A percentile compares a stretch with the other conserved stretches of the same genome.
Evolutionary conservation across 1,140 invertebrate species (phyloP).

Genomic region (Caligus rogercresseyi): DNA sequence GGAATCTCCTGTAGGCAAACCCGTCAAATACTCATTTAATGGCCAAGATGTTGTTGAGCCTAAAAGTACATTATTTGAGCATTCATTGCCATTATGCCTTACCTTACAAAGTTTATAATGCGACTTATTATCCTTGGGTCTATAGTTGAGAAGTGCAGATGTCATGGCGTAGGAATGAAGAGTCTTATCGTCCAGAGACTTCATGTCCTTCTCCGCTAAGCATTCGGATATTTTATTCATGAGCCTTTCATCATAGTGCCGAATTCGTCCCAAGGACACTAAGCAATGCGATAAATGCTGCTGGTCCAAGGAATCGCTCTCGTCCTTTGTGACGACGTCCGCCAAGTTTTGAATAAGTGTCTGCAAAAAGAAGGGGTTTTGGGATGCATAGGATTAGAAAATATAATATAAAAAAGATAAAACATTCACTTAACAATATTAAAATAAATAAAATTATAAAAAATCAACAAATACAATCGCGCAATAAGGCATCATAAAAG

Average conservation of each 20-base stretch:
- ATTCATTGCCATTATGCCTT: no score
- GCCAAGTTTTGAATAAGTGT: background rate
- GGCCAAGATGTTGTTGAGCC: no score
- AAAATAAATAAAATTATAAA: no score
- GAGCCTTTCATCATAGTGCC: background rate
- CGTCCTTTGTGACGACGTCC: background rate
- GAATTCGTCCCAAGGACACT: background rate
- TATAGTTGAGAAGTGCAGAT: background rate
- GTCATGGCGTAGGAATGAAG: background rate
- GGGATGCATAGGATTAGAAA: no score
- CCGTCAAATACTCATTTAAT: no score
- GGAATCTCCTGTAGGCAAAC: no score
- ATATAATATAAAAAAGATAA: no score
- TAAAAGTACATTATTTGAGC: no score
- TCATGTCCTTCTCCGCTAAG: background rate
- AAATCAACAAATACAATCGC: no score
- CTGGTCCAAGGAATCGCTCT: background rate
- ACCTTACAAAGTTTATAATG: background rate
- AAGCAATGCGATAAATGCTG: background rate
- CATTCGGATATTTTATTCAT: background rate
- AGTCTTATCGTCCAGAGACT: background rate
- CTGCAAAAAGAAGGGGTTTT: background rate
- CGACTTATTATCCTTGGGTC: background rate
- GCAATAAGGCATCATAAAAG: no score
- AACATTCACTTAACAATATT: no score